Evolutionary conservation across 2,888 invertebrate species (phyloP).

Genomic region (Nomada flava): DNA sequence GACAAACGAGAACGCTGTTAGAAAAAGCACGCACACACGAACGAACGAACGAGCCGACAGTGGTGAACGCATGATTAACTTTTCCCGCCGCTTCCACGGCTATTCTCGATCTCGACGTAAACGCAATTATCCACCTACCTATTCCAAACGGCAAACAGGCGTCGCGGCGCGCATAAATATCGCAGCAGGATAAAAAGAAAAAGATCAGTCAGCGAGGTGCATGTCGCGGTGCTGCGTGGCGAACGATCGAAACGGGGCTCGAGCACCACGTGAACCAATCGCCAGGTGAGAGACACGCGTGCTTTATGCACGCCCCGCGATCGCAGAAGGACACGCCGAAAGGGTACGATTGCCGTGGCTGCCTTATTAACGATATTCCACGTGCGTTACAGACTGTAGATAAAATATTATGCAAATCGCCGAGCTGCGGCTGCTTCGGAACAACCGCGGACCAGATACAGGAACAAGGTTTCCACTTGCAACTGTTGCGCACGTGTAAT

Average conservation of each 20-base stretch:
- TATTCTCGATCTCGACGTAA: conserved; percentile 70
- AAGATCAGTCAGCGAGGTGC: conserved; percentile 39
- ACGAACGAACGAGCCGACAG: conserved; percentile 22
- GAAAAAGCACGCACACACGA: conserved; percentile 9
- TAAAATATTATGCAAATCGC: conserved; percentile 76
- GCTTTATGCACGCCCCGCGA: conserved; percentile 51
- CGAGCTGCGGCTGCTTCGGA: conserved; percentile 25
- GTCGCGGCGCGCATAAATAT: conserved; percentile 64
- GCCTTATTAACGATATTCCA: conserved; percentile 78
- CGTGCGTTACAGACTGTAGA: conserved; percentile 63
- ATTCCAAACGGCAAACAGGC: conserved; percentile 60
- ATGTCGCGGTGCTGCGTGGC: conserved; percentile 27
- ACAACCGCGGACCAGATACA: not conserved
- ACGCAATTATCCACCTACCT: conserved; percentile 75
- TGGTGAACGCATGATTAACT: conserved; percentile 76
- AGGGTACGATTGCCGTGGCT: conserved; percentile 70
- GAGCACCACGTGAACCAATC: conserved; percentile 40
- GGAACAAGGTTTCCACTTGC: not conserved
- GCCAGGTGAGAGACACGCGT: conserved; percentile 21
- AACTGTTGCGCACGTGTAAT: too few relatives aligned
- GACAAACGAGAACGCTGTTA: not conserved
- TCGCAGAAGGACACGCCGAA: conserved; percentile 72
- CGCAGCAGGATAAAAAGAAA: conserved; percentile 20
- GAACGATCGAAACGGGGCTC: conserved; percentile 31
- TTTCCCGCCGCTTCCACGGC: conserved; percentile 63